Percentiles rank a stretch among this genome's conserved stretches.
Conservation (phyloP, 2,113 vertebrate species). For the Zosterops lateralis region DNA sequence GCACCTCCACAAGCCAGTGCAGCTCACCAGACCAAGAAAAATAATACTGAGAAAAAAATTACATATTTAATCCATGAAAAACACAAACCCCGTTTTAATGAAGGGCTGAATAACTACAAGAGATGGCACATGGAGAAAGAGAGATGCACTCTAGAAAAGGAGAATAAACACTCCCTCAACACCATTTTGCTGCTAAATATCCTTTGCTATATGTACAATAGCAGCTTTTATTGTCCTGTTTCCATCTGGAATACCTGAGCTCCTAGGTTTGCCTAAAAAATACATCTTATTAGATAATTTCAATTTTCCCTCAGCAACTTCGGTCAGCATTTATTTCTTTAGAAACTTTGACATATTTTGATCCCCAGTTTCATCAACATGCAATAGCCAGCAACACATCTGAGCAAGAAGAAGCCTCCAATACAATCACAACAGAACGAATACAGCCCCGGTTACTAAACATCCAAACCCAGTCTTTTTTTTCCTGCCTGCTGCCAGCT, state of each 20-base stretch:
- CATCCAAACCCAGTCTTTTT: neutral
- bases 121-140: accelerated
- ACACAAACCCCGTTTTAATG: neutral
- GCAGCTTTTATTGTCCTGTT: neutral
- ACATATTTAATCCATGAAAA: neutral
- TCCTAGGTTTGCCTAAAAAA: neutral
- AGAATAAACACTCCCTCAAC: neutral
- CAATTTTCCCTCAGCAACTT: neutral
- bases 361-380: accelerated
- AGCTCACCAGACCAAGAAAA: neutral
- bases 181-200: neutral
- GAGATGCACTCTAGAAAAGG: neutral
- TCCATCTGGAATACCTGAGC: neutral
- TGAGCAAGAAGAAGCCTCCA: neutral
- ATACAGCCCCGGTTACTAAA: neutral
- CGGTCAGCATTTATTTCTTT: neutral
- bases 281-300: neutral
- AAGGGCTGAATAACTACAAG: neutral
- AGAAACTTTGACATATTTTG: neutral
- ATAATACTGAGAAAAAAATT: neutral
- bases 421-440: neutral
- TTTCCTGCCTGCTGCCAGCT: neutral
- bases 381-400: accelerated
- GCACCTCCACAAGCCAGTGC: too few species aligned
- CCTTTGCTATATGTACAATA: neutral